A percentile compares a stretch with the other conserved stretches of the same genome.
Evolutionary conservation across 2,888 invertebrate species (phyloP).

Genomic region (Rhingia rostrata): DNA sequence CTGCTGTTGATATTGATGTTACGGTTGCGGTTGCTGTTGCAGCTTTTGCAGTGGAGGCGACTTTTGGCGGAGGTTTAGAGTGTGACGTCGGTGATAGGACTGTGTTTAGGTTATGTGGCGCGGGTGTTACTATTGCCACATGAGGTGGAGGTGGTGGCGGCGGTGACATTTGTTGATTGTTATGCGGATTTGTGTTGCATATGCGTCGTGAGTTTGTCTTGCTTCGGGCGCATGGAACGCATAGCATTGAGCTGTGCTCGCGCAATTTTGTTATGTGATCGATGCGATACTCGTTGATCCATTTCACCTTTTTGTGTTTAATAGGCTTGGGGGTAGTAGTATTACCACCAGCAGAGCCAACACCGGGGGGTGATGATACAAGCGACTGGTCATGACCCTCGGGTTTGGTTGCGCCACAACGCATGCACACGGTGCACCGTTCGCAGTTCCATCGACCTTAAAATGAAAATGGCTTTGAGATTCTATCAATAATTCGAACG

Average conservation of each 20-base stretch:
- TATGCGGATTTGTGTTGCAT: constrained; percentile 53
- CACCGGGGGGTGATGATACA: constrained; percentile 76
- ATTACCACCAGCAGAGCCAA: neutral
- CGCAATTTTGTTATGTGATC: constrained; percentile 82
- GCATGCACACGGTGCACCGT: constrained; percentile 89
- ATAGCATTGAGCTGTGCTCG: constrained; percentile 84
- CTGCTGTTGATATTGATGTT: constrained; percentile 40
- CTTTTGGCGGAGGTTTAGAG: constrained; percentile 53
- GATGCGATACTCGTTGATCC: constrained; percentile 82
- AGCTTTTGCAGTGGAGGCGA: constrained; percentile 38
- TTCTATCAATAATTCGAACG: too few species aligned
- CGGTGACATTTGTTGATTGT: constrained; percentile 69
- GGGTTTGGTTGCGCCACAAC: constrained; percentile 85
- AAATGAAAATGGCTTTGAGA: constrained; percentile 7
- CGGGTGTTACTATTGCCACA: constrained; percentile 67
- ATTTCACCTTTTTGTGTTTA: constrained; percentile 80
- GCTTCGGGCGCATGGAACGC: constrained; percentile 83
- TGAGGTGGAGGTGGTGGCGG: constrained; percentile 68
- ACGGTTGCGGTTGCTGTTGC: constrained; percentile 43
- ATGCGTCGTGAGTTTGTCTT: constrained; percentile 77
- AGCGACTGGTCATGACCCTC: constrained; percentile 79
- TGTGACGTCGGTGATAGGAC: constrained; percentile 64
- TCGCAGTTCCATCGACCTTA: constrained; percentile 93
- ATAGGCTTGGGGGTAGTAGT: constrained; percentile 75
- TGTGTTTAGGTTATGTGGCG: constrained; percentile 74